Base-by-base conservation (phyloP, 2,797 vertebrate species). In the Crocidura indochinensis region DNA sequence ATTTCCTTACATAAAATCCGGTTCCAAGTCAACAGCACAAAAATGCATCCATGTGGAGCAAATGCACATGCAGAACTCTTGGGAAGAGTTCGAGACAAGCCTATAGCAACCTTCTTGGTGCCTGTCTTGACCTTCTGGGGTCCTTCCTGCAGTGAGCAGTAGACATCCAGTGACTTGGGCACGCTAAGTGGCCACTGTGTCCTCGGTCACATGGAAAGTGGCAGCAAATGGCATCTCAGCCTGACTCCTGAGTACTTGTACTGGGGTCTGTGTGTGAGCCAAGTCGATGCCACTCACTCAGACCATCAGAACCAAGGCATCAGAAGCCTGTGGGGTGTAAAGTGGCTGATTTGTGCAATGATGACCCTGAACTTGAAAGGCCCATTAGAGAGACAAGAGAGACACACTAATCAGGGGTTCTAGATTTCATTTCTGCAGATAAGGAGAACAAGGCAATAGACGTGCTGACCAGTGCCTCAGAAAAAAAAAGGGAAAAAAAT, bases 1-100 rank as follows among this genome's bases (percentile, higher is more conserved):
- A 88, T 73, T 88, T 89, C 47, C 53, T 78, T 62, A 49, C 17
- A 92, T 68, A 22, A 83, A 49, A 77, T 51, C 74, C 67, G 88
- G 73, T 76, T 83, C 51, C 60, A 49, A 51, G 78, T 83, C 67
- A 51, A 53, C 67, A 83, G 67, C 60, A 62, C 17, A 20, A 20
- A 91, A 27, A 19, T 5, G 14, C 7, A 53, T 69, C 22, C 27
- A 60, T 14, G 10, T 47, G 26, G 10, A 62, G 49, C 47, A 83
- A 53, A 68, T 1, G 29, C 56, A 85, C 51, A 79, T 0, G 10
- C 22, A 77, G 76, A 87, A 46, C 71, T 38, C 71, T 44, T 49
- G n/a, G 6, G 29, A 68, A 47, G 51, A 82, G 27, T 5, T 22
- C 31, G 75, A 24, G 2, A 8, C 69, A 67, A n/a, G 64, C 27